A percentile compares a stretch with the other conserved stretches of the same genome.
phyloP scores from a whole-genome alignment of 2,888 invertebrate genomes.

The Leptinotarsa haldemani region DNA sequence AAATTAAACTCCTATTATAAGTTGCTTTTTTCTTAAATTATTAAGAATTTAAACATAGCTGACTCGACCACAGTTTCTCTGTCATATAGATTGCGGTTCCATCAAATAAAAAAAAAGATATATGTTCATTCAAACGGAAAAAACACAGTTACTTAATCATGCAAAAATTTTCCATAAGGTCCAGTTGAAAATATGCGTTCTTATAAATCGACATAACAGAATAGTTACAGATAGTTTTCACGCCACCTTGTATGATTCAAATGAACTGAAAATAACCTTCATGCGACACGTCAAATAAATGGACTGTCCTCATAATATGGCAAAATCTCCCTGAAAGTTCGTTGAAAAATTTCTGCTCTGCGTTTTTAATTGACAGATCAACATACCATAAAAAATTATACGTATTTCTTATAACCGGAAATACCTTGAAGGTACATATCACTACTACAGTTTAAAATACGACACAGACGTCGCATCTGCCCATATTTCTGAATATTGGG shows the following conservation, averaged over 20 bases:
- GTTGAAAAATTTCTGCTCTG: conserved; percentile 7
- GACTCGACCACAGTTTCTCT: too few species aligned
- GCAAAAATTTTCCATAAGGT: too few species aligned
- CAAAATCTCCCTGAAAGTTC: background rate
- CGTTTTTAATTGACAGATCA: conserved; percentile 22
- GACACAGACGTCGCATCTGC: conserved; percentile 53
- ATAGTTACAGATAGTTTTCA: background rate
- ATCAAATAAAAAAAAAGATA: too few species aligned
- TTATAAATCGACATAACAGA: background rate
- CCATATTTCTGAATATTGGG: conserved; percentile 58
- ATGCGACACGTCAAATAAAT: background rate
- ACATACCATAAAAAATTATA: conserved; percentile 17
- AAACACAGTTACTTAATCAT: too few species aligned
- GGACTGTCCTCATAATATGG: background rate
- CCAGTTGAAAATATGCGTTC: background rate
- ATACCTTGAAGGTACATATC: conserved; percentile 49
- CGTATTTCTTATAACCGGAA: conserved; percentile 47
- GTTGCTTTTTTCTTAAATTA: too few species aligned
- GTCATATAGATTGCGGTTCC: too few species aligned
- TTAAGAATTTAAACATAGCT: too few species aligned
- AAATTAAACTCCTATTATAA: too few species aligned
- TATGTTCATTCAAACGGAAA: too few species aligned
- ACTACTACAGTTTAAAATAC: conserved; percentile 45
- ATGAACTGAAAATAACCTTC: background rate
- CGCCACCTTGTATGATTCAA: background rate